A percentile compares a stretch with the other conserved stretches of the same genome.
These are phyloP conservation scores for Drosophila borborema DNA, from an alignment of 2,888 invertebrate species.

Conservation along the genomic window DNA sequence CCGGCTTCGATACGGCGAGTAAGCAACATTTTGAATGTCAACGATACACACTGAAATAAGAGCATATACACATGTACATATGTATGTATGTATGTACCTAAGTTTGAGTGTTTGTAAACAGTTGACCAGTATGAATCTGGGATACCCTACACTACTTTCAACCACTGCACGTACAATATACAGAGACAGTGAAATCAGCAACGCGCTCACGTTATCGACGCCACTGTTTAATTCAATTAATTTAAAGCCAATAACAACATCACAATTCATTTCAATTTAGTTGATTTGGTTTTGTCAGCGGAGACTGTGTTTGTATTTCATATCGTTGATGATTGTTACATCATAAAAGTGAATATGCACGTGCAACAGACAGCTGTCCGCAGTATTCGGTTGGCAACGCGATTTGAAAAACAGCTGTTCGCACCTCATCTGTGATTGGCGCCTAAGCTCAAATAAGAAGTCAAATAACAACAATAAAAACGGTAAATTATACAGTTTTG, in stretches of 20 bases:
- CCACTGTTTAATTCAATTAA: conserved; percentile 20
- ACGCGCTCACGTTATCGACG: not conserved
- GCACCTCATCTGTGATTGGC: conserved; percentile 36
- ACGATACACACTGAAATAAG: conserved; percentile 10
- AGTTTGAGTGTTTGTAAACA: conserved; percentile 13
- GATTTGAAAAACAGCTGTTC: conserved; percentile 50
- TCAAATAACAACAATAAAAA: conserved; percentile 5
- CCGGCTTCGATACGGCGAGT: conserved; percentile 43
- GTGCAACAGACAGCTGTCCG: conserved; percentile 18
- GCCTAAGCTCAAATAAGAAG: not conserved
- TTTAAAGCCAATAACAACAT: conserved; percentile 15
- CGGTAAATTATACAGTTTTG: conserved; percentile 13
- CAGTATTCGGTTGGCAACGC: conserved; percentile 62
- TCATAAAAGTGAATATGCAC: conserved; percentile 37
- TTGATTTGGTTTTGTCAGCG: conserved; percentile 7
- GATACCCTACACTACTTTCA: conserved; percentile 38
- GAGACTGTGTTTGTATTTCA: conserved; percentile 21
- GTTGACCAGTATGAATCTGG: conserved; percentile 8
- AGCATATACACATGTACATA: not conserved
- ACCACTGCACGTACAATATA: not conserved
- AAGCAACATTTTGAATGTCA: conserved; percentile 43
- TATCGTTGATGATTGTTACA: conserved; percentile 39
- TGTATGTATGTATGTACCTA: not conserved
- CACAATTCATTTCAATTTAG: conserved; percentile 30
- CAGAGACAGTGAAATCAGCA: not conserved